These are phyloP conservation scores for Caenorhabditis zanzibari DNA, from an alignment of 2,888 invertebrate species.

Conservation along the genomic window DNA sequence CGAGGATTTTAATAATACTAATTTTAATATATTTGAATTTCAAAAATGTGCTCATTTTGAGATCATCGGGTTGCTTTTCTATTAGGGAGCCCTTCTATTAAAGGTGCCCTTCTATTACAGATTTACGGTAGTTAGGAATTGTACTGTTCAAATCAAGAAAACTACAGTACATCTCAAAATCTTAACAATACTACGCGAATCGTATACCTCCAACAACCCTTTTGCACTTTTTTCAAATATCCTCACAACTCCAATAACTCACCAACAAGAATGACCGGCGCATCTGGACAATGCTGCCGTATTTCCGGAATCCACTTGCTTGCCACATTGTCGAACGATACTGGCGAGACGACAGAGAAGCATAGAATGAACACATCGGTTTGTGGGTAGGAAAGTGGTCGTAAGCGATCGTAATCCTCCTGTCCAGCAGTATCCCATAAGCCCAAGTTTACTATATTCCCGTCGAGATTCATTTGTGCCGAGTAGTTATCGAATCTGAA, in stretches of 20 bases:
- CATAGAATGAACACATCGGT: constrained; percentile 99
- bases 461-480: constrained; percentile 98
- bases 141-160: too few relatives aligned
- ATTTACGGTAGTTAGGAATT: too few relatives aligned
- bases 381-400: constrained; percentile 97
- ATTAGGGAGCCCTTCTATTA: too few relatives aligned
- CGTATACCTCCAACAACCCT: too few relatives aligned
- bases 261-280: constrained; percentile 98
- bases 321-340: constrained; percentile 99
- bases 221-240: background rate
- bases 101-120: too few relatives aligned
- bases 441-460: constrained; percentile 95
- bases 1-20: too few relatives aligned
- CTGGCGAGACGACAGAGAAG: constrained; percentile 98
- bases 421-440: constrained; percentile 99
- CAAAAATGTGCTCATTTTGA: too few relatives aligned
- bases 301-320: constrained; percentile 99
- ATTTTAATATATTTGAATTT: too few relatives aligned
- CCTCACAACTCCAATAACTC: constrained; percentile 83
- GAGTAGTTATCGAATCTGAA: constrained; percentile 98
- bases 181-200: too few relatives aligned
- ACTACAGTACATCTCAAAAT: too few relatives aligned
- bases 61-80: too few relatives aligned
- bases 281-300: constrained; percentile 99
- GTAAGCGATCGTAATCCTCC: constrained; percentile 90